Conservation (phyloP, 1,140 invertebrate genomes). For the fruit fly (Drosophila melanogaster) region DNA sequence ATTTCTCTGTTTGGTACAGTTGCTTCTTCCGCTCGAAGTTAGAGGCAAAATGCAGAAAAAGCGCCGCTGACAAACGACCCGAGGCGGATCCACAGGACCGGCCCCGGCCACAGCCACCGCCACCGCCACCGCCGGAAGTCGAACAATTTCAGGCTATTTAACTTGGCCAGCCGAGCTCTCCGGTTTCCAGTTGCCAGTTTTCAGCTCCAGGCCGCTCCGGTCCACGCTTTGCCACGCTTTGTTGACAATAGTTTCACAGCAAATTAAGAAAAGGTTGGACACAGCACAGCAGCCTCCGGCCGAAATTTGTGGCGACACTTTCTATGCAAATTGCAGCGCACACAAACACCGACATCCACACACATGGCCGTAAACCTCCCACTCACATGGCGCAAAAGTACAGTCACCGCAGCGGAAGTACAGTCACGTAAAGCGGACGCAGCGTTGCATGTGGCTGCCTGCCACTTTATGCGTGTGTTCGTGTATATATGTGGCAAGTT, state of each 20-base stretch:
- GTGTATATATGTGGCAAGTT: constrained; percentile 37
- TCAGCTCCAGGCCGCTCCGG: constrained; percentile 6
- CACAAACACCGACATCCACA: constrained; percentile 1
- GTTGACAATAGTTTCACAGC: constrained; percentile 83
- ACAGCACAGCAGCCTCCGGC: constrained; percentile 52
- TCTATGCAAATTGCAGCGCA: constrained; percentile 72
- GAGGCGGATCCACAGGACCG: constrained; percentile 45
- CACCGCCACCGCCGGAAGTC: constrained; percentile 63
- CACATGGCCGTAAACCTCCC: constrained; percentile 2
- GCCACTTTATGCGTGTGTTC: not conserved
- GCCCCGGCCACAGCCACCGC: constrained; percentile 48
- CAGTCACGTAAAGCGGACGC: constrained; percentile 60
- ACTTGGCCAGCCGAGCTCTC: constrained; percentile 53
- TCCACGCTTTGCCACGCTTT: constrained; percentile 62
- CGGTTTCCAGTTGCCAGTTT: constrained; percentile 3
- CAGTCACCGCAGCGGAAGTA: constrained; percentile 73
- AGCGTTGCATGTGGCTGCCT: constrained; percentile 26
- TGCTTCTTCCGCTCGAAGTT: constrained; percentile 24
- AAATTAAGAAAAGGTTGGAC: constrained; percentile 83
- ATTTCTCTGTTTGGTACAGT: constrained; percentile 3
- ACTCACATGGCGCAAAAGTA: constrained; percentile 51
- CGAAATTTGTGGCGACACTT: constrained; percentile 73
- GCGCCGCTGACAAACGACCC: constrained; percentile 63
- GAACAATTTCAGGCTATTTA: constrained; percentile 75
- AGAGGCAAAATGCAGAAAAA: constrained; percentile 13